Evolutionary conservation across 1,140 invertebrate genomes (phyloP), one percentile per base, ranked within the genome.

Genomic region (Heliothis virescens): DNA sequence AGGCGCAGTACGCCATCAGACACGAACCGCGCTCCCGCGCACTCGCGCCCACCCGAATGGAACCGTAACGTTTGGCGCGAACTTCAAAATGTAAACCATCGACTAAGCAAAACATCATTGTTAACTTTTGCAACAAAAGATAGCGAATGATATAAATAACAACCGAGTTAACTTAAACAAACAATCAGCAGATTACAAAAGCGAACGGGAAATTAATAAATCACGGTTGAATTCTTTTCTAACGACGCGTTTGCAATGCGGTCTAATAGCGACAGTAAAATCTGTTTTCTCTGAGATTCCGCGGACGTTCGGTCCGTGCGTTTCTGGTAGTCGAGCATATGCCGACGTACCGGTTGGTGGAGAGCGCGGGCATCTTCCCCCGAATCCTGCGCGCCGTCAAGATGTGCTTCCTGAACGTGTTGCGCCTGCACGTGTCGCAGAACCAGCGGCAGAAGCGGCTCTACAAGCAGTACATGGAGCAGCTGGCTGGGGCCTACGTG

Each of bases 401-500:
- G 78, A 95, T 95, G 94, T 95, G 94, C 88, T 94, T 95, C 77
- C 83, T 95, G 29, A 95, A 95, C 81, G 93, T 95, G 18, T 77
- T 95, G 16, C 89, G 94, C 2, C 80, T 95, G n/a, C 94, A 95
- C 53, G 93, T 95, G 7, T 91, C 93, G 0, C 94, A 95, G 74
- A 95, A 81, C 55, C 94, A 95, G 78, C 85, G 94, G 10, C 94
- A 95, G 86, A 95, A 95, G 86, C 87, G 93, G 26, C 85, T 95
- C n/a, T 95, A 95, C 80, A 95, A 94, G 84, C 93, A 94, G 80
- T 95, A 95, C 77, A 92, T 93, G 87, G 92, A 94, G 63, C 93
- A 95, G 75, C 82, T 94, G 55, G 87, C 92, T 12, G 93, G 93
- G 5, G 92, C 94, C 0, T 95, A 93, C 63, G 89, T 94, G 15